These are phyloP conservation scores for Lasioglossum calceatum DNA, from an alignment of 2,888 invertebrate genomes.

Conservation along the genomic window DNA sequence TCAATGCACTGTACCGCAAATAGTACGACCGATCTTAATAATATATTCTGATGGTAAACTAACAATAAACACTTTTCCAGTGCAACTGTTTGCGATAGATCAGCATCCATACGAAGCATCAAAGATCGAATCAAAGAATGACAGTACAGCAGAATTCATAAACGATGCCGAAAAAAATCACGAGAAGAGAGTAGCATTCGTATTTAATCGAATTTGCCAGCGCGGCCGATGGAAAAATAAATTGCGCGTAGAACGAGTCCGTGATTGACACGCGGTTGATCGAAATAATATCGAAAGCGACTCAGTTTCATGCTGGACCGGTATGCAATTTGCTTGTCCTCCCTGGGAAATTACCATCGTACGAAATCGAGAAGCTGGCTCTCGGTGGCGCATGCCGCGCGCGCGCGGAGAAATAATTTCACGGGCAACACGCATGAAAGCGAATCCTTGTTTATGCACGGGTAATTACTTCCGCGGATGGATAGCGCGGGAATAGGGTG, in stretches of 20 bases:
- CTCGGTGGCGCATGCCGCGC: neutral
- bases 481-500: slow-evolving; percentile 2
- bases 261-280: slow-evolving; percentile 26
- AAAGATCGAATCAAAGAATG: neutral
- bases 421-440: slow-evolving; percentile 21
- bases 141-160: neutral
- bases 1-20: neutral
- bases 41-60: neutral
- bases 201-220: slow-evolving; percentile 22
- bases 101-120: neutral
- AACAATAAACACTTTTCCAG: neutral
- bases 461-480: slow-evolving; percentile 48
- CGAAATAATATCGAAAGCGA: slow-evolving; percentile 28
- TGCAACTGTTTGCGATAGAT: no score
- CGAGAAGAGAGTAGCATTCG: neutral
- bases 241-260: neutral
- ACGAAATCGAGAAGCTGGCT: neutral
- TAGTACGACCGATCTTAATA: no score
- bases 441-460: slow-evolving; percentile 41
- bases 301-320: neutral
- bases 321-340: neutral
- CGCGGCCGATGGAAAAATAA: slow-evolving; percentile 32
- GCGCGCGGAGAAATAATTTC: slow-evolving; percentile 30
- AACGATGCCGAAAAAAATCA: neutral
- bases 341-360: slow-evolving; percentile 11